Base-by-base conservation (phyloP, 1,140 invertebrate species). In the Lethrus apterus region DNA sequence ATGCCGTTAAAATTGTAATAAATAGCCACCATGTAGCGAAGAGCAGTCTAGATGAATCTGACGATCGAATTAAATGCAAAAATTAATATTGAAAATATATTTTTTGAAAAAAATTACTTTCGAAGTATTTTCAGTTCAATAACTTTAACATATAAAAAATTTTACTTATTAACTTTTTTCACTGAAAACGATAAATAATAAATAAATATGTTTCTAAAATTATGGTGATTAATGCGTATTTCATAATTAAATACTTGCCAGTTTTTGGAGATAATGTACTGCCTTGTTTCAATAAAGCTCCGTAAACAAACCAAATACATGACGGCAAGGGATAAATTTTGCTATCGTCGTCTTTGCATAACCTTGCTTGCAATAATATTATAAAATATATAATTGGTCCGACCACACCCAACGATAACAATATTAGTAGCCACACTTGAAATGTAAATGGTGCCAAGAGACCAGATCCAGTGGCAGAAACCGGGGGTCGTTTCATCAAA, bases 21-120 rank as follows among this genome's bases (percentile, higher is more conserved):
- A 89, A 89, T 35, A 91, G 76, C 87, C 87, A 90, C 88, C 88
- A 91, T 0, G 86, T 88, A 14, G 86, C 86, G 64, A 90, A 89
- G 2, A 89, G 67, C 17, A 91, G 69, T 32, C 88, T 70, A 1
- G 83, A 81, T 10, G 86, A 83, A 69, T 88, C 88, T 89, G n/a
- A n/a, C n/a, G n/a, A n/a, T n/a, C n/a, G n/a, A n/a, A n/a, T n/a
- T 7, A 2, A 33, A 29, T 24, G 13, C 11, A 2, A 41, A 2
- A 20, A 19, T 5, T 38, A 38, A 20, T 38, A 4, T 38, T 38
- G 10, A 3, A 20, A 21, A 38, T 21, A 2, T n/a, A n/a, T n/a
- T n/a, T n/a, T n/a, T n/a, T n/a, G n/a, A n/a, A n/a, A n/a, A n/a
- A n/a, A n/a, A n/a, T n/a, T n/a, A n/a, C n/a, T n/a, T n/a, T n/a